phyloP scores from a whole-genome alignment of 2,113 vertebrate species.

The Sebastes schlegelii region DNA sequence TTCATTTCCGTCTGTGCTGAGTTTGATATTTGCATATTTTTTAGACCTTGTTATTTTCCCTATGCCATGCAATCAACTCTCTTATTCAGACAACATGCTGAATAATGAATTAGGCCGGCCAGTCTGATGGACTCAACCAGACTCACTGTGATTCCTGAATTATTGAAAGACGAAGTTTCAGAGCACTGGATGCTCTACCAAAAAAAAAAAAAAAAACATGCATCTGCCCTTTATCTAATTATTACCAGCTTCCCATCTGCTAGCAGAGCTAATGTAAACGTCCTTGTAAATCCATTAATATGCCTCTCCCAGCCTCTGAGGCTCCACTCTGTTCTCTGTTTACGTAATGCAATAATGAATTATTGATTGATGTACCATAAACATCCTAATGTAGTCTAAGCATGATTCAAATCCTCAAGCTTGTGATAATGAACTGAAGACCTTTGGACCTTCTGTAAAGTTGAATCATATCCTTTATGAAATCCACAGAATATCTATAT shows the following conservation, averaged over 20 bases:
- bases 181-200: slow-evolving; percentile 10
- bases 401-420: slow-evolving; percentile 13
- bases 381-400: slow-evolving; percentile 44
- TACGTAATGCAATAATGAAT: slow-evolving; percentile 68
- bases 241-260: slow-evolving; percentile 60
- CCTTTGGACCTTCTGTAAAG: neutral
- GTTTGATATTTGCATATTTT: slow-evolving; percentile 38
- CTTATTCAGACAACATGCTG: slow-evolving; percentile 54
- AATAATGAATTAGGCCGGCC: slow-evolving; percentile 54
- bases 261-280: slow-evolving; percentile 45
- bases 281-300: slow-evolving; percentile 61
- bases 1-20: slow-evolving; percentile 5
- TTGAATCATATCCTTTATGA: neutral
- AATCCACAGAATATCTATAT: neutral
- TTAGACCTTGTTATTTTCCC: slow-evolving; percentile 29
- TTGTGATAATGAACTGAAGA: slow-evolving; percentile 3
- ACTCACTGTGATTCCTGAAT: slow-evolving; percentile 54
- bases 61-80: slow-evolving; percentile 19
- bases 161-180: slow-evolving; percentile 56
- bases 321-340: slow-evolving; percentile 35
- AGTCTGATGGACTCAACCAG: slow-evolving; percentile 44
- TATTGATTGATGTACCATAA: slow-evolving; percentile 64
- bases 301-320: slow-evolving; percentile 30
- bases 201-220: neutral
- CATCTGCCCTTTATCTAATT: slow-evolving; percentile 47